These are phyloP conservation scores for Strix uralensis DNA, from an alignment of 2,113 vertebrate species.

Conservation along the genomic window DNA sequence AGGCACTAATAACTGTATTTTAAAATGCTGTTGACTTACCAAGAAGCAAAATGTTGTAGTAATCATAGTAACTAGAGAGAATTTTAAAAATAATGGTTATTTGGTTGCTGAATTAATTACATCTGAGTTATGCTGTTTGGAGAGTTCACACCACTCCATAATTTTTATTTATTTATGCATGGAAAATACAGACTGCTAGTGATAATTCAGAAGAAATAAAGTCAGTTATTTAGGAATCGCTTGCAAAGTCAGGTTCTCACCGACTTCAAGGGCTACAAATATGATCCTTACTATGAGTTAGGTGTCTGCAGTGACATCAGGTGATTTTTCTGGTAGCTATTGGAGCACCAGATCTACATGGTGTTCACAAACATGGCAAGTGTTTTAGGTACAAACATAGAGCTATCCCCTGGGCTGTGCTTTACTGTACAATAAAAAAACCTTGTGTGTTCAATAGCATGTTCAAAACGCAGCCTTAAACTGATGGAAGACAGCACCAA, in stretches of 20 bases:
- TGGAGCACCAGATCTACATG: rapidly evolving
- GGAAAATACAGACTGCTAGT: rapidly evolving
- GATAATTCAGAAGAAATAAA: background rate
- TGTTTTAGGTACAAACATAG: background rate
- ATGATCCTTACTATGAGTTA: rapidly evolving
- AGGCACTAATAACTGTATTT: rapidly evolving
- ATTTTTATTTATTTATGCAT: rapidly evolving
- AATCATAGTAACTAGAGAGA: too few species aligned
- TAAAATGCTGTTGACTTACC: background rate
- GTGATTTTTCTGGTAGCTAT: background rate
- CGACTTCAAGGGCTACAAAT: background rate
- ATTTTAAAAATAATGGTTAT: background rate
- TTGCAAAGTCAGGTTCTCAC: background rate
- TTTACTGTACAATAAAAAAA: background rate
- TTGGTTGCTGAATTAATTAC: background rate
- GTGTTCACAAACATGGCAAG: rapidly evolving
- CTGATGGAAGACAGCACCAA: background rate
- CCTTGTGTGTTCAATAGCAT: too few species aligned
- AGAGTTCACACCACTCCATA: rapidly evolving
- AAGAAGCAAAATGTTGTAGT: background rate
- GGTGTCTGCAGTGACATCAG: too few species aligned
- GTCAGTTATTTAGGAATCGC: background rate
- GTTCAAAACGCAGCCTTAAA: background rate
- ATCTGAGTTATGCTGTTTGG: too few species aligned
- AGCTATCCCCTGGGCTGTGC: background rate